Base-by-base conservation (phyloP, 2,888 invertebrate genomes). In the Scaptomyza caliginosa region DNA sequence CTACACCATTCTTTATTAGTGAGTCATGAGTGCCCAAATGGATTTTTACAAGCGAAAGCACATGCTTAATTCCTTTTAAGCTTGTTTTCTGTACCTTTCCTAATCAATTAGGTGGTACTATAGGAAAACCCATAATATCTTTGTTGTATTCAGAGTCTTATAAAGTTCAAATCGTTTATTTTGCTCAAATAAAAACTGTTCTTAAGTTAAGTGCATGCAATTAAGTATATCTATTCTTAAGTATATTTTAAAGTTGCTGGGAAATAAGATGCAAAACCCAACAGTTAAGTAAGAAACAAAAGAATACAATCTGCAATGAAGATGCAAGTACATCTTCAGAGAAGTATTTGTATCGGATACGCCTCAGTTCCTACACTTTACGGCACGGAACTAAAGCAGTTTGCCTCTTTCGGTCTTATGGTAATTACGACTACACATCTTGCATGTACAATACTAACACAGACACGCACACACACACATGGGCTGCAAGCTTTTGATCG, bases 351-450 rank as follows among this genome's bases (percentile, higher is more conserved):
- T 23, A 49, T 42, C 36, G 45, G 57, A 60, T 36, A 60, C 65
- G 74, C 56, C 71, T 64, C 76, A 71, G 58, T 64, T 66, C 60
- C 59, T 62, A 51, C 68, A 64, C 58, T 68, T 74, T 63, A n/a
- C 60, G 50, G 58, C 58, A 69, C 72, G 81, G 78, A 81, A 81
- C 73, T 79, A 54, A 66, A 46, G 21, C 50, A 17, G 46, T 34
- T 38, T 60, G 60, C 48, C 55, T 28, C 39, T 54, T 36, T 70
- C 46, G 52, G 48, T 63, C 39, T 68, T 69, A 81, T 74, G 78
- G 42, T 75, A 67, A 72, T 67, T 63, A 50, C 39, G 30, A 62
- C 16, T 4, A 21, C 34, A 24, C 21, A 40, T 40, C 11, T 58
- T 49, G 34, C 34, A 58, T 24, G 23, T 32, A 49, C 19, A 40